These are phyloP conservation scores for Chirona hameri DNA, from an alignment of 2,888 invertebrate genomes.

Conservation along the genomic window DNA sequence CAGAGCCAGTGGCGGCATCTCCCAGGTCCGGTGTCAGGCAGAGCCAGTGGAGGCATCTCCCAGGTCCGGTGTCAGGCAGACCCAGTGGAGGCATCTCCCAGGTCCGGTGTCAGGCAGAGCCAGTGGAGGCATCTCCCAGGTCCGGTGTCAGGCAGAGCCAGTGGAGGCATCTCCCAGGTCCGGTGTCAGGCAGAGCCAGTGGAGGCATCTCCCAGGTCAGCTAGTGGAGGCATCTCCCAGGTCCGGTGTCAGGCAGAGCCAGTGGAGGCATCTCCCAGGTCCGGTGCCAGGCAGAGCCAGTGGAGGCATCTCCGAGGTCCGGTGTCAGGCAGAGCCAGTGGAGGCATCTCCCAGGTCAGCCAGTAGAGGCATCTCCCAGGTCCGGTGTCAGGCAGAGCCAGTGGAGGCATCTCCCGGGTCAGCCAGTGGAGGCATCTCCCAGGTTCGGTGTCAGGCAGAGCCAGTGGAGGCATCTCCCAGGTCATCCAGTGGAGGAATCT, in stretches of 20 bases:
- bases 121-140: not conserved
- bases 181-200: slow-evolving; percentile 39
- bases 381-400: slow-evolving; percentile 39
- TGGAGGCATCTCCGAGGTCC: not conserved
- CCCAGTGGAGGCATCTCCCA: not conserved
- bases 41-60: slow-evolving; percentile 10
- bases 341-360: not conserved
- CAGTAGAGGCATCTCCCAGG: not conserved
- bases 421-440: not conserved
- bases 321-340: slow-evolving; percentile 39
- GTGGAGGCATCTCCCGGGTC: not conserved
- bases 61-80: slow-evolving; percentile 38
- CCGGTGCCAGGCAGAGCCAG: slow-evolving; percentile 39
- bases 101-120: slow-evolving; percentile 38
- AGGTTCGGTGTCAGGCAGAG: slow-evolving; percentile 38
- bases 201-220: not conserved
- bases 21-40: slow-evolving; percentile 37
- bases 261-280: not conserved
- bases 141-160: slow-evolving; percentile 39
- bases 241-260: slow-evolving; percentile 39
- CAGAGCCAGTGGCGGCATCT: slow-evolving; percentile 35
- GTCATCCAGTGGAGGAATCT: not conserved
- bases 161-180: not conserved
- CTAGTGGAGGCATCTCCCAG: not conserved
- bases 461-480: not conserved